Evolutionary conservation across 2,113 vertebrate genomes (phyloP), one percentile per base, ranked within the genome.

Genomic region (Cololabis saira): DNA sequence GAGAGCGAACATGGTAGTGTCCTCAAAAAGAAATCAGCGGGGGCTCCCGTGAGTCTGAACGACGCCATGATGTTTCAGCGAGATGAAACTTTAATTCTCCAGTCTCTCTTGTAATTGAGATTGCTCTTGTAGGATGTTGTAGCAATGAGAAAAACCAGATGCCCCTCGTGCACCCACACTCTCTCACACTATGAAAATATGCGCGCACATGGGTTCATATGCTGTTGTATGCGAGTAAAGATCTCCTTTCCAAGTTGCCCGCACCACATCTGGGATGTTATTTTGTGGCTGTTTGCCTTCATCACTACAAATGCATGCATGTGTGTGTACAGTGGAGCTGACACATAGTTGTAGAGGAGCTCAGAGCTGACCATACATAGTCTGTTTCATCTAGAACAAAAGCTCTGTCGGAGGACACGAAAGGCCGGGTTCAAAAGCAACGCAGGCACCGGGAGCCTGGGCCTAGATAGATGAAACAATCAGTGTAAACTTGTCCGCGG

Each of bases 301-400:
- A 67, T 83, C 82, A 77, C 66, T 48, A 73, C 71, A 65, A 78
- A 72, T 71, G 55, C 57, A 37, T 67, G 73, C 27, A 8, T 62
- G 62, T 58, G 54, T 71, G 74, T 80, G 78, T 73, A 61, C 69
- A 74, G 60, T 55, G 71, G 76, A 71, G 65, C 77, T 83, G 83
- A 87, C 89, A 80, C 84, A 74, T 71, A 66, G 76, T 76, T 57
- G 81, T 77, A 86, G 84, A 89, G 74, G 47, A 74, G 79, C 81
- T 76, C 79, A 62, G 78, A 30, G 69, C 86, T 86, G 89, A 90
- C 88, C 90, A 92, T 92, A 89, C 88, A 92, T 91, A 93, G 92
- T 93, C 91, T 91, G 91, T 93, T 93, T 93, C 78, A 93, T 93
- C 89, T 92, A 91, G 80, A 92, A 93, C 93, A 93, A 93, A 93